Conservation (phyloP, 2,797 vertebrate species). For the Molossus alvarezi region DNA sequence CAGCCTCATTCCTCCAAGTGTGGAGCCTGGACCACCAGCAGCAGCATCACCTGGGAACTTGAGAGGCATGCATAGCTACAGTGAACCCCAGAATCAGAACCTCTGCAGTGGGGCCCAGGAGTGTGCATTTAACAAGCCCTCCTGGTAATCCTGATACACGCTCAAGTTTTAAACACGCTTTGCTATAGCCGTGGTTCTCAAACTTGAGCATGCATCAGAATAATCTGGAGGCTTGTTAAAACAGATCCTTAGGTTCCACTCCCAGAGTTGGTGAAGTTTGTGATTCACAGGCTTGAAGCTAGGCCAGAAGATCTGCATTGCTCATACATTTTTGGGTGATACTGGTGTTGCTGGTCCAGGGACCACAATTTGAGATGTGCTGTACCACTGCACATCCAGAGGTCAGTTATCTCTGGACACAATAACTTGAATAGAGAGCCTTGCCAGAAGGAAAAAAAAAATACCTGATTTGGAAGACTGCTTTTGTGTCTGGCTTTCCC, state of each 20-base stretch:
- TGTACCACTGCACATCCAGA: neutral
- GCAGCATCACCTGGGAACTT: neutral
- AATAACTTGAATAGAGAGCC: neutral
- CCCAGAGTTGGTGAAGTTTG: neutral
- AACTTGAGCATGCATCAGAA: neutral
- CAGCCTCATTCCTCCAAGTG: neutral
- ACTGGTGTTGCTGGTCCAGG: neutral
- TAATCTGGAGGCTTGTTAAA: neutral
- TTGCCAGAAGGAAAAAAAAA: neutral
- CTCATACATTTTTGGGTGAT: neutral
- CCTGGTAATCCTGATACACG: neutral
- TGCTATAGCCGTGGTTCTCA: neutral
- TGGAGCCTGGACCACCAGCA: neutral
- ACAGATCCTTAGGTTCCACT: neutral
- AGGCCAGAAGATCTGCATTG: neutral
- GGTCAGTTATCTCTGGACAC: neutral
- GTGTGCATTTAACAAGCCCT: neutral
- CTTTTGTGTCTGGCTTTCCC: neutral
- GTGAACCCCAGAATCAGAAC: neutral
- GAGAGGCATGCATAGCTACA: fast-evolving
- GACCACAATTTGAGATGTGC: neutral
- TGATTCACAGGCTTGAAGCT: neutral
- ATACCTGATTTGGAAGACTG: neutral
- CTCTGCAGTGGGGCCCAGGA: neutral
- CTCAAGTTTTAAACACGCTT: neutral